phyloP scores from a whole-genome alignment of 2,888 invertebrate genomes.

The Phytoseiulus persimilis region DNA sequence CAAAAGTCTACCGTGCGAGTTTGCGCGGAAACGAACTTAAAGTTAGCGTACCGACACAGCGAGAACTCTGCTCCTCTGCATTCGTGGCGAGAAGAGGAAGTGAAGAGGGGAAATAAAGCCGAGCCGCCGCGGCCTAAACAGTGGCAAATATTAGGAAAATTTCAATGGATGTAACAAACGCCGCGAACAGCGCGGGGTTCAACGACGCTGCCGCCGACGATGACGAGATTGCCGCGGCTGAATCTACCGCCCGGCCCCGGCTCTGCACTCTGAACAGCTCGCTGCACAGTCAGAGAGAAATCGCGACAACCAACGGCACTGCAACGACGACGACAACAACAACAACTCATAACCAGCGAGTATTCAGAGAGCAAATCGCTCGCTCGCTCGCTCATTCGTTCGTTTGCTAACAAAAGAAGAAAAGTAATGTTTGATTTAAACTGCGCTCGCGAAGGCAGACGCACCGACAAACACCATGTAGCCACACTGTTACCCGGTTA shows the following conservation, averaged over 20 bases:
- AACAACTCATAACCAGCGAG: not conserved
- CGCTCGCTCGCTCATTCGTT: not conserved
- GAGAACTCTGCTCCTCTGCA: not conserved
- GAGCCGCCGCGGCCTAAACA: not conserved
- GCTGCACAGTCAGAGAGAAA: not conserved
- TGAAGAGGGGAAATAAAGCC: not conserved
- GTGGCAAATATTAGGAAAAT: not conserved
- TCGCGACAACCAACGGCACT: not conserved
- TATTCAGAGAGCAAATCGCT: not conserved
- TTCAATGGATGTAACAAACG: not conserved
- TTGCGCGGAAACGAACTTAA: not conserved
- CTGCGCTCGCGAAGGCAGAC: not conserved
- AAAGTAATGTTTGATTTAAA: constrained; percentile 5
- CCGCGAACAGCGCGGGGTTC: not conserved
- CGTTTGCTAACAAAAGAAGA: not conserved
- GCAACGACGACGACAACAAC: not conserved
- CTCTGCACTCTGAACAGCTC: not conserved
- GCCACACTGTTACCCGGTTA: not conserved
- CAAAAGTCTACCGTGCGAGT: not conserved
- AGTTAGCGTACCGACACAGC: not conserved
- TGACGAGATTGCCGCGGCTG: not conserved
- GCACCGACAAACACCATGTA: not conserved
- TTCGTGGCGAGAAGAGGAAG: not conserved
- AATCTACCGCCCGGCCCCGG: not conserved
- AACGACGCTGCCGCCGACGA: no score